Conservation (phyloP, 2,888 invertebrate genomes). For the Seira musarum region DNA sequence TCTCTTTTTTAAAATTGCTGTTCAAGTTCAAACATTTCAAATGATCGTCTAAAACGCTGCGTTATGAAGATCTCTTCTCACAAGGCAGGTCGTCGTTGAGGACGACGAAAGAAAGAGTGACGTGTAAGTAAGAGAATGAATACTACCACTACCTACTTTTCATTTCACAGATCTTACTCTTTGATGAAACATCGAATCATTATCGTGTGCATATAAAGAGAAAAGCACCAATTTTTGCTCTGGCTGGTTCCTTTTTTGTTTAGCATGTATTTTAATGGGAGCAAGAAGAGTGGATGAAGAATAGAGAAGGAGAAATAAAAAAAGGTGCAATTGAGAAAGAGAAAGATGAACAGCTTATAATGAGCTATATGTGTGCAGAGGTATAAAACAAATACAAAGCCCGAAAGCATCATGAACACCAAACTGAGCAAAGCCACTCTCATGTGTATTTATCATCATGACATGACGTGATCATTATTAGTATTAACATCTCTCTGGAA, state of each 20-base stretch:
- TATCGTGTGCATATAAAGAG: conserved; percentile 37
- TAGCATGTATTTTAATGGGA: conserved; percentile 18
- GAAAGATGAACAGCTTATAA: conserved; percentile 48
- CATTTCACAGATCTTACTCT: not conserved
- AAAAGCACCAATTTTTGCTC: not conserved
- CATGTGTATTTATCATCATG: conserved; percentile 27
- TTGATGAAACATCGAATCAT: not conserved
- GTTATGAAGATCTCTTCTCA: no score
- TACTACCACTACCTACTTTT: no score
- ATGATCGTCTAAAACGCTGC: no score
- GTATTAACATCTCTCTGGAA: conserved; percentile 40
- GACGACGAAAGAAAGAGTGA: no score
- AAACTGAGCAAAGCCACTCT: not conserved
- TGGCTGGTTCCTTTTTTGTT: conserved; percentile 44
- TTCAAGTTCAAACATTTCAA: no score
- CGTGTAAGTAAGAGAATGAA: no score
- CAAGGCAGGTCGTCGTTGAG: no score
- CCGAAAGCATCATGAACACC: not conserved
- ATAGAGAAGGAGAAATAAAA: conserved; percentile 23
- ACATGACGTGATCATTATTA: conserved; percentile 23
- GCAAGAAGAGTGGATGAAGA: conserved; percentile 2
- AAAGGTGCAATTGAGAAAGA: conserved; percentile 42
- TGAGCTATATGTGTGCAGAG: conserved; percentile 26
- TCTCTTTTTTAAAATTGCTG: no score
- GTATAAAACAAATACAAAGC: not conserved